A percentile compares a stretch with the other conserved stretches of the same genome.
Evolutionary conservation across 1,140 invertebrate genomes (phyloP).

Genomic region (Drosophila guanche): DNA sequence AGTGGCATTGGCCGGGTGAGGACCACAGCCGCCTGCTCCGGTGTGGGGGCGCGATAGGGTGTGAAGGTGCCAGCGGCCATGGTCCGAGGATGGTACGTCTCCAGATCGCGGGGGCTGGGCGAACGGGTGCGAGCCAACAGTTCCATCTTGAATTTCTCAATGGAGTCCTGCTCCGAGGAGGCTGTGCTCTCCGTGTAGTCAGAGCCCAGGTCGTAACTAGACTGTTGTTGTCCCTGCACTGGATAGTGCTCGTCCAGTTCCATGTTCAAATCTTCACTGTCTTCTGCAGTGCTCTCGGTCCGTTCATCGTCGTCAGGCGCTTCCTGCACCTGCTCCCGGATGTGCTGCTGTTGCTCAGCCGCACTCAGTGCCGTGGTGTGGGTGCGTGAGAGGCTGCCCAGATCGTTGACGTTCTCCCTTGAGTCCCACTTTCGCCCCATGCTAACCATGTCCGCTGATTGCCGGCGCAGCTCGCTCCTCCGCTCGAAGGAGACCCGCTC

Average conservation of each 20-base stretch:
- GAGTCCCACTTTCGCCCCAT: slow-evolving; percentile 72
- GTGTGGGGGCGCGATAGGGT: slow-evolving; percentile 80
- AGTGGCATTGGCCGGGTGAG: slow-evolving; percentile 85
- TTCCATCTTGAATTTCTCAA: slow-evolving; percentile 85
- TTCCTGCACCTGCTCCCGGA: slow-evolving; percentile 22
- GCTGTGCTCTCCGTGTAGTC: slow-evolving; percentile 87
- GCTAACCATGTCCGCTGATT: slow-evolving; percentile 70
- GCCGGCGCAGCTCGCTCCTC: slow-evolving; percentile 68
- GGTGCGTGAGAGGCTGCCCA: slow-evolving; percentile 38
- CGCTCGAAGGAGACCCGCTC: slow-evolving; percentile 76
- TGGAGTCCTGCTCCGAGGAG: slow-evolving; percentile 85
- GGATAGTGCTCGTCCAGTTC: slow-evolving; percentile 39
- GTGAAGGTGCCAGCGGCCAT: slow-evolving; percentile 76
- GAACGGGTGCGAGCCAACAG: slow-evolving; percentile 84
- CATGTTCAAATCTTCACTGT: slow-evolving; percentile 56
- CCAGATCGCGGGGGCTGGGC: slow-evolving; percentile 85
- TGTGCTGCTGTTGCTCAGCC: not conserved
- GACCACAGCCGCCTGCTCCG: slow-evolving; percentile 85
- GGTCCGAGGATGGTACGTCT: slow-evolving; percentile 88
- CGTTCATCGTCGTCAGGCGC: slow-evolving; percentile 54
- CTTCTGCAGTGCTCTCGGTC: slow-evolving; percentile 69
- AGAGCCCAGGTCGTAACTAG: slow-evolving; percentile 84
- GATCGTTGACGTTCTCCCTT: slow-evolving; percentile 64
- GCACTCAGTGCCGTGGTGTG: slow-evolving; percentile 29
- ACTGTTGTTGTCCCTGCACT: slow-evolving; percentile 24